phyloP scores from a whole-genome alignment of 2,113 vertebrate genomes.

The Muntiacus muntjak region DNA sequence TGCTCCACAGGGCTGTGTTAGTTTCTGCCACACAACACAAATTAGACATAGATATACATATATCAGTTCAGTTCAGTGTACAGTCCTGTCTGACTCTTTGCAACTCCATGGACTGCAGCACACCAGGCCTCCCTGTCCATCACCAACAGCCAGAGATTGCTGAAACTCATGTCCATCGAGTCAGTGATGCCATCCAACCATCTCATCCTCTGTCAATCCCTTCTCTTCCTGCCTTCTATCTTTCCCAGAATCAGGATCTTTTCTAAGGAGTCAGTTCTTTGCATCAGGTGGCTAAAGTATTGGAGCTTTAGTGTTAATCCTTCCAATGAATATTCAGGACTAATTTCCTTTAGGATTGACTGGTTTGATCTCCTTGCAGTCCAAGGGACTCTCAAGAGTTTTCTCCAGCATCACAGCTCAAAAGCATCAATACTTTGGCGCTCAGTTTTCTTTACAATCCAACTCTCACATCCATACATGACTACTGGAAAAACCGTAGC shows the following conservation, averaged over 20 bases:
- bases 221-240: neutral
- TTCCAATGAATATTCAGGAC: neutral
- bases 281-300: neutral
- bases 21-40: neutral
- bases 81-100: neutral
- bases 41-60: neutral
- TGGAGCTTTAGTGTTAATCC: neutral
- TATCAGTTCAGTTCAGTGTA: neutral
- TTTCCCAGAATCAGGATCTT: neutral
- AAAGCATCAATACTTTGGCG: neutral
- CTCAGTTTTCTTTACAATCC: neutral
- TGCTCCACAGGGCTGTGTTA: neutral
- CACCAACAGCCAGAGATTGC: neutral
- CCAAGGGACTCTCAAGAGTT: neutral
- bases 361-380: neutral
- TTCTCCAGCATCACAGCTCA: neutral
- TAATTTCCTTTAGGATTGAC: neutral
- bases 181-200: neutral
- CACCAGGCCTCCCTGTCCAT: rapidly evolving
- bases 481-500: neutral
- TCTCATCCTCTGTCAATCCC: neutral
- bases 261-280: neutral
- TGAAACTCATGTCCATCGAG: neutral
- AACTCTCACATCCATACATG: neutral
- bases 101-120: neutral